Base-by-base conservation (phyloP, 2,113 vertebrate species). In the Delphinus delphis region DNA sequence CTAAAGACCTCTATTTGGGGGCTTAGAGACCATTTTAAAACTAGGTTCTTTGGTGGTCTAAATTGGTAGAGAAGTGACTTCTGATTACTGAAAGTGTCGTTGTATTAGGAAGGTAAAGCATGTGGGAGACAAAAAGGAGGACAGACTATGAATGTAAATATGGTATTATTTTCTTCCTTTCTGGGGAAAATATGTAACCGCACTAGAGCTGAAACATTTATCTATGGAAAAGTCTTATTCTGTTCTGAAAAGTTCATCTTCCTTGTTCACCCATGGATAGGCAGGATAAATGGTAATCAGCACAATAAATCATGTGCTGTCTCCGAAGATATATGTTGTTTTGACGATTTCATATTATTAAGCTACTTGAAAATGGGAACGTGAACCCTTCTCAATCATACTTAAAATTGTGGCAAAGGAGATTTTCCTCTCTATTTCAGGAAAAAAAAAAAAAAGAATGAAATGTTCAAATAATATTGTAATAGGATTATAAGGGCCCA, bases 301-400 rank as follows among this genome's bases (percentile, higher is more conserved):
- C 44, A 26, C 96, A 31, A 92, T 97, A 97, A 95, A 95, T 96
- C 97, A 92, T 88, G 87, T 63, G 60, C 95, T 97, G 79, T 96
- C 96, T 98, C 92, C 41, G 81, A 92, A 96, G 96, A 97, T 96
- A 55, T 73, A 65, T 96, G 93, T 98, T 97, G 97, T 96, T 98
- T 97, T 97, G 96, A 97, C 70, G 53, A 96, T 97, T 97, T 97
- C 92, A 88, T 97, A 93, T 97, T 97, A 98, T 96, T 97, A 97
- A 97, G 89, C 86, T 93, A 93, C 96, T 98, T 90, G 96, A 97
- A 97, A 97, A 85, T 96, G 92, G 85, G 79, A 96, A 98, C 96
- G 89, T 95, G 96, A 97, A 95, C 92, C 95, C 96, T 96, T 97
- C 92, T 98, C 96, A 97, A 79, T 98, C 98, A 97, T 95, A 95